A percentile compares a stretch with the other conserved stretches of the same genome.
Conservation (phyloP, 2,888 invertebrate species). For the Euplagia quadripunctaria region DNA sequence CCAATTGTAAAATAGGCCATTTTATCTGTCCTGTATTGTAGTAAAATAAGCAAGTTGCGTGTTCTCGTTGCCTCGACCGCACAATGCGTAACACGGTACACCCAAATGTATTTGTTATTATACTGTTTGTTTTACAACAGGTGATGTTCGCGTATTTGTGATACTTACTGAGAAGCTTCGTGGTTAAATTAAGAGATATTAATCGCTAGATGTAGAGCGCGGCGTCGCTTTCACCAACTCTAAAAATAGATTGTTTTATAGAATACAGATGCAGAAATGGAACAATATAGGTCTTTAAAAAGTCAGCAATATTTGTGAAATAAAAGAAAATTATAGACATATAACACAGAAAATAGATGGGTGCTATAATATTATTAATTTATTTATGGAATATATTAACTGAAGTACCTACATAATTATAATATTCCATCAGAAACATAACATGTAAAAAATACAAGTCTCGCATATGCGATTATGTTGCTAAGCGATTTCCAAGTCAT, state of each 20-base stretch:
- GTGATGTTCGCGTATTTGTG: constrained; percentile 23
- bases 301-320: too few species aligned
- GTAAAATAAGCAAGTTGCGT: constrained; percentile 57
- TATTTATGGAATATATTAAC: too few species aligned
- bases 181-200: constrained; percentile 20
- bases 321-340: too few species aligned
- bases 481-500: too few species aligned
- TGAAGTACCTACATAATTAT: too few species aligned
- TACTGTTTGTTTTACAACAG: constrained; percentile 46
- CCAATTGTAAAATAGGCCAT: not conserved
- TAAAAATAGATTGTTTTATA: not conserved
- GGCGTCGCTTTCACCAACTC: not conserved
- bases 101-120: constrained; percentile 61
- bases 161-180: constrained; percentile 4
- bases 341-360: too few species aligned
- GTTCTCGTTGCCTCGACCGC: constrained; percentile 52
- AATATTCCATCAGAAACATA: too few species aligned
- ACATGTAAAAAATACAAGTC: too few species aligned
- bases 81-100: constrained; percentile 54
- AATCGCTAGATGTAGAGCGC: not conserved
- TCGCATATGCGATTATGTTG: too few species aligned
- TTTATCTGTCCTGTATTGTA: constrained; percentile 51
- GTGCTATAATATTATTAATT: too few species aligned
- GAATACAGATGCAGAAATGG: too few species aligned
- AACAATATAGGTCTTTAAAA: too few species aligned